Evolutionary conservation across 2,797 vertebrate genomes (phyloP).

Genomic region (Arremon aurantiirostris): DNA sequence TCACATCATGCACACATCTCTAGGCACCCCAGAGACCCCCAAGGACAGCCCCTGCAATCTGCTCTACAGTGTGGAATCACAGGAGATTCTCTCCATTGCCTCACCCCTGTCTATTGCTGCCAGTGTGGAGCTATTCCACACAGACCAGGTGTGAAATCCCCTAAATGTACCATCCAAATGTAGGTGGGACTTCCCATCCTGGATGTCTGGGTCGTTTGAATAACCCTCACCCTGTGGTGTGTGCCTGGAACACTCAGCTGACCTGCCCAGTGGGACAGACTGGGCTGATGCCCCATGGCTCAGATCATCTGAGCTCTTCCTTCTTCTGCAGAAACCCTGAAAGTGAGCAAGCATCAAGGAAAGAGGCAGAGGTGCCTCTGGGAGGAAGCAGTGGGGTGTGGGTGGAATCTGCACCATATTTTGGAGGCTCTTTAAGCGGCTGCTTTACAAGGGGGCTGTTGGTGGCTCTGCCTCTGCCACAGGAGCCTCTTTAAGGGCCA

Average conservation of each 20-base stretch:
- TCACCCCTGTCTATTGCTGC: not conserved
- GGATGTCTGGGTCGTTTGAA: not conserved
- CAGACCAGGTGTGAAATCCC: not conserved
- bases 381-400: not conserved
- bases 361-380: not conserved
- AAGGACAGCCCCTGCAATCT: not conserved
- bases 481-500: not conserved
- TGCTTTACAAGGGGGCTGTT: not conserved
- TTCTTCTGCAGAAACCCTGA: not conserved
- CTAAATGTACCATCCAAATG: not conserved
- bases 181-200: not conserved
- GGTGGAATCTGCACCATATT: not conserved
- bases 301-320: not conserved
- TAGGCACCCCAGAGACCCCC: not conserved
- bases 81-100: not conserved
- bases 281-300: not conserved
- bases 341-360: no score
- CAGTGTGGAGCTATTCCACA: rapidly evolving
- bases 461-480: not conserved
- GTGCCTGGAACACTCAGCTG: not conserved
- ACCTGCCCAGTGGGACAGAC: not conserved
- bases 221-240: not conserved
- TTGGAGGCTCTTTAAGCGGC: not conserved
- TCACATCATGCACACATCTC: not conserved
- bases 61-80: not conserved